Conservation (phyloP, 2,888 invertebrate genomes). For the Sesia apiformis region DNA sequence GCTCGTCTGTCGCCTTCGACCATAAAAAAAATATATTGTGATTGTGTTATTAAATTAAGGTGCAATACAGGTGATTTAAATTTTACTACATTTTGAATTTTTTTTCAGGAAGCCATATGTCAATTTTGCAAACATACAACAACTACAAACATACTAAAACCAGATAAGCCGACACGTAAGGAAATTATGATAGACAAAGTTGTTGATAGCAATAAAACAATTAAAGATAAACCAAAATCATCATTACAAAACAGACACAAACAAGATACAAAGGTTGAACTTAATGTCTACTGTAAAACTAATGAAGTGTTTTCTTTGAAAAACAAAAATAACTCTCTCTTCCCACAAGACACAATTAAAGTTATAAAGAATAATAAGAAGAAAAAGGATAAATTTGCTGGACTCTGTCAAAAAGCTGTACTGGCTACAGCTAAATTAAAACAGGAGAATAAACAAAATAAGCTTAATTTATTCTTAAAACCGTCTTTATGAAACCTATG, state of each 20-base stretch:
- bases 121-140: conserved; percentile 41
- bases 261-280: conserved; percentile 6
- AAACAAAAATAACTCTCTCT: conserved; percentile 41
- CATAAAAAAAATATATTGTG: too few relatives aligned
- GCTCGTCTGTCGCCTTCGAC: too few relatives aligned
- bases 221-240: not conserved
- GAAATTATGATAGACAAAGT: not conserved
- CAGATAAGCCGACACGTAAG: conserved; percentile 13
- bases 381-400: conserved; percentile 63
- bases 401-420: conserved; percentile 55
- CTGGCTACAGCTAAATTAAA: conserved; percentile 50
- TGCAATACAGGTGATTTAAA: too few relatives aligned
- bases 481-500: conserved; percentile 19
- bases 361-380: conserved; percentile 57
- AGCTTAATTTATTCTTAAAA: conserved; percentile 53
- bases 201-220: not conserved
- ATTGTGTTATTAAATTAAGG: too few relatives aligned
- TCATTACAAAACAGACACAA: not conserved
- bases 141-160: conserved; percentile 25
- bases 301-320: conserved; percentile 49
- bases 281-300: conserved; percentile 48
- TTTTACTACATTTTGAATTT: not conserved
- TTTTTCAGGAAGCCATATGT: conserved; percentile 48
- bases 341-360: conserved; percentile 30
- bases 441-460: conserved; percentile 33